Percentiles rank a stretch among this genome's conserved stretches.
These are phyloP conservation scores for Phylloscopus trochilus DNA, from an alignment of 2,113 vertebrate species.

Conservation along the genomic window DNA sequence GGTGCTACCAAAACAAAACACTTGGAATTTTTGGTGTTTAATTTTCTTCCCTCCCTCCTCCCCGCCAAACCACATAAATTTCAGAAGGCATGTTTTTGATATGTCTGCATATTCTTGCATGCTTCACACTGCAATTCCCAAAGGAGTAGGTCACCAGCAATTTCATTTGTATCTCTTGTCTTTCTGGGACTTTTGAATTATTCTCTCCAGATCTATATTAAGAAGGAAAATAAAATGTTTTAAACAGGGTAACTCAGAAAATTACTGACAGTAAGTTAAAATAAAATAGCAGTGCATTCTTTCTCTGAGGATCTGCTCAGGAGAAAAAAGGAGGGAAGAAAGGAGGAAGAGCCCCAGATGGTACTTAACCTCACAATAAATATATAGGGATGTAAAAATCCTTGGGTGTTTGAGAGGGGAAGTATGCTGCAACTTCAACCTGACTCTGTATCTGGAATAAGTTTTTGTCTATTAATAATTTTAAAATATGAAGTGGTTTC, in stretches of 20 bases:
- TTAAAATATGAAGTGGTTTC: neutral
- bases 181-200: neutral
- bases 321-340: neutral
- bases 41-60: neutral
- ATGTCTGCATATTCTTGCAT: neutral
- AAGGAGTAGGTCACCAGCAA: neutral
- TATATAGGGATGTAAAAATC: neutral
- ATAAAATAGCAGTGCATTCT: neutral
- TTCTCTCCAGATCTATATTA: neutral
- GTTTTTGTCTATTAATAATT: neutral
- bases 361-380: neutral
- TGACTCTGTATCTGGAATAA: neutral
- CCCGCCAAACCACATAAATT: neutral
- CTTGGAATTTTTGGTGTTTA: neutral
- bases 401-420: neutral
- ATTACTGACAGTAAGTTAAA: neutral
- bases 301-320: neutral
- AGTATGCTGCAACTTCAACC: neutral
- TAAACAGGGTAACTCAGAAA: neutral
- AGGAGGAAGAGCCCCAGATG: fast-evolving
- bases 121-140: neutral
- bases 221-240: neutral
- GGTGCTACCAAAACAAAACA: neutral
- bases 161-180: neutral
- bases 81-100: neutral